Evolutionary conservation across 2,888 invertebrate species (phyloP).

Genomic region (Pollenia labialis): DNA sequence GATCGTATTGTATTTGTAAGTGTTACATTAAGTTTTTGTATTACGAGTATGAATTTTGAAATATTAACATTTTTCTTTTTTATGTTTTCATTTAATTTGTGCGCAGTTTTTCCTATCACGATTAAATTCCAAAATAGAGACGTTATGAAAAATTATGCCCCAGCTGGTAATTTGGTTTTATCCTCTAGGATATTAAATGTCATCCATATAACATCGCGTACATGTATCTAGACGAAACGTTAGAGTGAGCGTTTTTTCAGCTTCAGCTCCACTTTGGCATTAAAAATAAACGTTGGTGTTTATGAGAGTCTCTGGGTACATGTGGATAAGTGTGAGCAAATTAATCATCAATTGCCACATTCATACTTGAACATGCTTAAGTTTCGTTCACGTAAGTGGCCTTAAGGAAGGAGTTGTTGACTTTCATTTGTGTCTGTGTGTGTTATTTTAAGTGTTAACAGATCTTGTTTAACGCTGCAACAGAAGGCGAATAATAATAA

Average conservation of each 20-base stretch:
- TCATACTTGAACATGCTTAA: neutral
- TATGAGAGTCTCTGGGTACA: neutral
- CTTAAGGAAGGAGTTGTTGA: constrained; percentile 22
- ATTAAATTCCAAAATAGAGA: constrained; percentile 48
- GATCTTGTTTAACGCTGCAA: constrained; percentile 39
- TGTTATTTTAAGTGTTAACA: constrained; percentile 33
- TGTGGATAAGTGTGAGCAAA: constrained; percentile 18
- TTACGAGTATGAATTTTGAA: constrained; percentile 5
- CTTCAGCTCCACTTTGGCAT: neutral
- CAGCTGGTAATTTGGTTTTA: constrained; percentile 61
- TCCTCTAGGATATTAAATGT: constrained; percentile 60
- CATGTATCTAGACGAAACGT: neutral
- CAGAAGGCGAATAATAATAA: constrained; percentile 27
- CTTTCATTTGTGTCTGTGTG: neutral
- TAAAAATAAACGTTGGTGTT: neutral
- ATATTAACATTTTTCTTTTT: constrained; percentile 42
- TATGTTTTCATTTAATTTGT: constrained; percentile 7
- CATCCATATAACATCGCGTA: neutral
- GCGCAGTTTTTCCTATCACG: constrained; percentile 35
- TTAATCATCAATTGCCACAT: constrained; percentile 48
- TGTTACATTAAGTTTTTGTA: constrained; percentile 13
- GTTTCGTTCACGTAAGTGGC: constrained; percentile 39
- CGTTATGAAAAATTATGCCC: constrained; percentile 43
- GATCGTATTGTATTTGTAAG: constrained; percentile 1
- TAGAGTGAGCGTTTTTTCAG: neutral